A percentile compares a stretch with the other conserved stretches of the same genome.
These are phyloP conservation scores for Epinephelus awoara DNA, from an alignment of 2,797 vertebrate genomes.

Conservation along the genomic window DNA sequence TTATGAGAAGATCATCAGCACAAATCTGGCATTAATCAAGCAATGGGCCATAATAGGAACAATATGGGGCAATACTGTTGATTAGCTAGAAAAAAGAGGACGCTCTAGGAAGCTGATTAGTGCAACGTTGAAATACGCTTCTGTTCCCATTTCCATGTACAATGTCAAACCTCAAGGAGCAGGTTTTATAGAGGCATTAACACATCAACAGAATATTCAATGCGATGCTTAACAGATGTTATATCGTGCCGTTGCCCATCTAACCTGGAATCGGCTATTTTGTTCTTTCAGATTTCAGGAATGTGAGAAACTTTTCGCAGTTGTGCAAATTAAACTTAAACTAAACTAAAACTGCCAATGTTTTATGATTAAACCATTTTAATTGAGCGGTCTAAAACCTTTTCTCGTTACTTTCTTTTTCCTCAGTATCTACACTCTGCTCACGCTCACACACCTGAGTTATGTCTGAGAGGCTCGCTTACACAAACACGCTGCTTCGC, in stretches of 20 bases:
- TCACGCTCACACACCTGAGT: neutral
- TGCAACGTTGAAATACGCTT: conserved; percentile 12
- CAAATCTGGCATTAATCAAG: conserved; percentile 63
- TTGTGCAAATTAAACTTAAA: neutral
- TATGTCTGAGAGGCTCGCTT: neutral
- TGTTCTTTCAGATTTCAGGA: neutral
- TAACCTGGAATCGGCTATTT: neutral
- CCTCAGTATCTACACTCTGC: neutral
- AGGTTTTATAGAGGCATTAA: conserved; percentile 21
- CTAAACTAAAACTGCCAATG: neutral
- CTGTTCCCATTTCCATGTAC: conserved; percentile 16
- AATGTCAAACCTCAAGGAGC: conserved; percentile 40
- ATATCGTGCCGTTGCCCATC: neutral
- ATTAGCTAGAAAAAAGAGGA: conserved; percentile 54
- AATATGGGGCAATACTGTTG: conserved; percentile 55
- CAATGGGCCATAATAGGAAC: conserved; percentile 53
- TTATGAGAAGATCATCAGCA: conserved; percentile 44
- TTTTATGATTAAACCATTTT: conserved; percentile 4
- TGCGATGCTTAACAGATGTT: neutral
- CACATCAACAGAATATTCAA: conserved; percentile 7
- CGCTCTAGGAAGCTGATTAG: conserved; percentile 48
- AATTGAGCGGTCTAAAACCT: neutral
- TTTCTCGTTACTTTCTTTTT: neutral
- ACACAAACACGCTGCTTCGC: neutral
- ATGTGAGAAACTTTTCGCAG: no score